These are phyloP conservation scores for Drosophila neonasuta DNA, from an alignment of 2,888 invertebrate species.

Conservation along the genomic window DNA sequence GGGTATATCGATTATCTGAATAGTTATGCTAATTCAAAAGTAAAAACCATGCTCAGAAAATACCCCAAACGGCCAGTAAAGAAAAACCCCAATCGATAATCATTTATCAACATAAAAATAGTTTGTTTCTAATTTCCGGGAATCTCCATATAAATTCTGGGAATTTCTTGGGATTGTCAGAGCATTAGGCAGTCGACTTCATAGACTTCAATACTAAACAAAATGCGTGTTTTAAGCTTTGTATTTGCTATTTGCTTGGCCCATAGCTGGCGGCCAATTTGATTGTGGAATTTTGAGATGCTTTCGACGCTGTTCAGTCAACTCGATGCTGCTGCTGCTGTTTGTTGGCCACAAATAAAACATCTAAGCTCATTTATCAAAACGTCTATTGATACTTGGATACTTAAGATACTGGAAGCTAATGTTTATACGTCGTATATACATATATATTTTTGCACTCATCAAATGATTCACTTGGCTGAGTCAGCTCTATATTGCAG, in stretches of 20 bases:
- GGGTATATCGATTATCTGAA: slow-evolving; percentile 5
- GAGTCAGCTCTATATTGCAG: slow-evolving; percentile 48
- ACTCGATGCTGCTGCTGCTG: slow-evolving; percentile 25
- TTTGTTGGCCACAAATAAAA: slow-evolving; percentile 47
- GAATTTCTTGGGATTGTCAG: slow-evolving; percentile 19
- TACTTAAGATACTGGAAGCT: slow-evolving; percentile 27
- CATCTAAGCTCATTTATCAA: slow-evolving; percentile 71
- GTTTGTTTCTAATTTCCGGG: neutral
- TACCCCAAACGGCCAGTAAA: neutral
- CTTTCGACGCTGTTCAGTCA: slow-evolving; percentile 46
- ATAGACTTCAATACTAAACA: neutral
- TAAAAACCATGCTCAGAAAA: neutral
- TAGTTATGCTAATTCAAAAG: neutral
- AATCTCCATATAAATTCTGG: neutral
- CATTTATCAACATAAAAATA: neutral
- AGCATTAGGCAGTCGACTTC: slow-evolving; percentile 43
- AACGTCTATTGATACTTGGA: slow-evolving; percentile 67
- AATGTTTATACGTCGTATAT: slow-evolving; percentile 2
- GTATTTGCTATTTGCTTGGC: slow-evolving; percentile 64
- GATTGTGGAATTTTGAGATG: slow-evolving; percentile 67
- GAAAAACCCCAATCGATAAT: neutral
- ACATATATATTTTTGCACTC: slow-evolving; percentile 48
- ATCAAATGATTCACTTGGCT: slow-evolving; percentile 55
- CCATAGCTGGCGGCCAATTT: slow-evolving; percentile 74
- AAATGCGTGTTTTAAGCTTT: slow-evolving; percentile 28